Conservation (phyloP, 2,888 invertebrate species). For the Lasioglossum malachurum region DNA sequence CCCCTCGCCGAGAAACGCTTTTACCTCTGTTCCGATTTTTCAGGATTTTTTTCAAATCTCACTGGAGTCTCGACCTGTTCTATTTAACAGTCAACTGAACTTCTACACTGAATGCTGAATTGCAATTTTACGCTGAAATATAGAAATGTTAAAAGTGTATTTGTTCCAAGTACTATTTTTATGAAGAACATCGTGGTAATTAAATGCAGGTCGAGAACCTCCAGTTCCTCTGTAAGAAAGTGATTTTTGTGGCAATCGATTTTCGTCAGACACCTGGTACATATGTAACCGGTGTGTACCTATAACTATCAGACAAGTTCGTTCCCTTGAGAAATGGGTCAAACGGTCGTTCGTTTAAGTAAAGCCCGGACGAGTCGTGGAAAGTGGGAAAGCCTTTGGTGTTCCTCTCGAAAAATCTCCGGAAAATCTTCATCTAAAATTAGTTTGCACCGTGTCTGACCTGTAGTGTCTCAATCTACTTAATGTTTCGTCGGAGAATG, state of each 20-base stretch:
- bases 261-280: conserved; percentile 19
- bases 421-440: neutral
- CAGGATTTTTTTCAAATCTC: neutral
- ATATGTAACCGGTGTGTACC: neutral
- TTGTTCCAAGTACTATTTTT: neutral
- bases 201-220: neutral
- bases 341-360: conserved; percentile 69
- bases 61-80: neutral
- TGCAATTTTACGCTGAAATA: neutral
- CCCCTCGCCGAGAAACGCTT: neutral
- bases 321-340: conserved; percentile 70
- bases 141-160: neutral
- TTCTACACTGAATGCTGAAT: neutral
- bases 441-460: neutral
- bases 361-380: conserved; percentile 41
- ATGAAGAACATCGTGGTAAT: neutral
- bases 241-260: neutral
- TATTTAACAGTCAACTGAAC: neutral
- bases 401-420: neutral
- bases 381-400: conserved; percentile 31
- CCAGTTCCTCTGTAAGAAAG: neutral
- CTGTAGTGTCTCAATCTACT: neutral
- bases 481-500: neutral
- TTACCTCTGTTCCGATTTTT: neutral
- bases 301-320: conserved; percentile 8